A percentile compares a stretch with the other conserved stretches of the same genome.
These are phyloP conservation scores for Oncorhynchus masou DNA, from an alignment of 2,113 vertebrate genomes.

Conservation along the genomic window DNA sequence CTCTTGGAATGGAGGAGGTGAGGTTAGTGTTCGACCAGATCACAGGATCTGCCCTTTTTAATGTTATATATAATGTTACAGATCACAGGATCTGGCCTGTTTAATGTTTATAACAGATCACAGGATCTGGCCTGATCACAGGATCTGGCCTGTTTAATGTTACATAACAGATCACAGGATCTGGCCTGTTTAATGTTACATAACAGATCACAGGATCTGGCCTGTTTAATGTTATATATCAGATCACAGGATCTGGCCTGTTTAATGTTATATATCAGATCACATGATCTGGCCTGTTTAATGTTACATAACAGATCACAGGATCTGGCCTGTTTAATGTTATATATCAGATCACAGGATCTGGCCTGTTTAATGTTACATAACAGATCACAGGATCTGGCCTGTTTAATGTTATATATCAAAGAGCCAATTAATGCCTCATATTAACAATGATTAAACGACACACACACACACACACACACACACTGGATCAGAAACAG, in stretches of 20 bases:
- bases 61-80: constrained; percentile 3
- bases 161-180: too few relatives aligned
- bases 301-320: constrained; percentile 59
- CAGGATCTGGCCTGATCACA: constrained; percentile 9
- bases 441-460: constrained; percentile 76
- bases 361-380: not conserved
- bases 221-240: too few relatives aligned
- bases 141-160: constrained; percentile 53
- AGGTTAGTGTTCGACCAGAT: constrained; percentile 60
- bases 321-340: too few relatives aligned
- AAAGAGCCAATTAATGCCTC: constrained; percentile 61
- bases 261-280: too few relatives aligned
- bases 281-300: not conserved
- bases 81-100: too few relatives aligned
- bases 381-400: too few relatives aligned
- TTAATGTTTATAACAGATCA: too few relatives aligned
- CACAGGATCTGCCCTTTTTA: constrained; percentile 53
- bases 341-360: too few relatives aligned
- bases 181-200: too few relatives aligned
- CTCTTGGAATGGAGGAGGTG: not conserved
- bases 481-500: constrained; percentile 66
- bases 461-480: too few relatives aligned
- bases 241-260: too few relatives aligned
- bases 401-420: constrained; percentile 55
- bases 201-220: too few relatives aligned